These are phyloP conservation scores for Perca fluviatilis DNA, from an alignment of 2,113 vertebrate species.

Conservation along the genomic window DNA sequence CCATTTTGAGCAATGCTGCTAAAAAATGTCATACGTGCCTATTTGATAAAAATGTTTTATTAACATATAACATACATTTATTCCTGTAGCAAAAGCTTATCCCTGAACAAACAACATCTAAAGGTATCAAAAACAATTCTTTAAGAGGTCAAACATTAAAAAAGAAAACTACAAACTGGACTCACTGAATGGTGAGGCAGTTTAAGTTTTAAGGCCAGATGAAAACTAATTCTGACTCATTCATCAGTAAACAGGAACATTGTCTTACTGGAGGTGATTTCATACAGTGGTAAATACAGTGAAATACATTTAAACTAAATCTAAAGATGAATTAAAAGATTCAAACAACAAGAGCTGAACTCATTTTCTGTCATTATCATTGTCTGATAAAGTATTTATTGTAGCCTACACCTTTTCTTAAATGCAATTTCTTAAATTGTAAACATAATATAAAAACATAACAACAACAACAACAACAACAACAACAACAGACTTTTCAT, in stretches of 20 bases:
- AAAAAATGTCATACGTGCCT: no score
- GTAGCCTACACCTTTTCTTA: neutral
- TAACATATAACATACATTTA: no score
- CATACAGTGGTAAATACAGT: neutral
- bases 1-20: no score
- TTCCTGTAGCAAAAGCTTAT: neutral
- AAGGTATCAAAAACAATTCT: neutral
- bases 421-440: neutral
- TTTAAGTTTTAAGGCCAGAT: neutral
- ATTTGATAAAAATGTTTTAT: no score
- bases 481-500: neutral
- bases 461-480: neutral
- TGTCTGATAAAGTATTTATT: neutral
- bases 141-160: neutral
- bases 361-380: neutral
- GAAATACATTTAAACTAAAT: neutral
- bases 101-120: neutral
- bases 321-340: neutral
- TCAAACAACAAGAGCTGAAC: neutral
- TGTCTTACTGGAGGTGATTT: neutral
- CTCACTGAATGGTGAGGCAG: neutral
- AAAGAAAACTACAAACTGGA: neutral
- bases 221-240: neutral
- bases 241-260: neutral
- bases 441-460: neutral